Conservation (phyloP, 2,797 vertebrate genomes). For the Scyliorhinus canicula region DNA sequence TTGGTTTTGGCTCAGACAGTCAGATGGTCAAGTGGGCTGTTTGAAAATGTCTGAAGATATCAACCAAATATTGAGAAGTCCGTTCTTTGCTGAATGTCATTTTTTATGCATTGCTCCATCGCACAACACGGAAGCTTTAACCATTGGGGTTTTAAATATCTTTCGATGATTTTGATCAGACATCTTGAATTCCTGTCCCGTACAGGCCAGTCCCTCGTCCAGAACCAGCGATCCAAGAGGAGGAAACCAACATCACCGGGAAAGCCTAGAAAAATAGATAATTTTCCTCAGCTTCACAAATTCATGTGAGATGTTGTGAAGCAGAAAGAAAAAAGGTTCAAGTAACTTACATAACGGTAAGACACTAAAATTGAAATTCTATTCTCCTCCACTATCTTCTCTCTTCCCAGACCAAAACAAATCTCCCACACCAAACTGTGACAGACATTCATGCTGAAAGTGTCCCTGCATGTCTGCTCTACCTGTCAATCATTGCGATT, state of each 20-base stretch:
- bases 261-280: neutral
- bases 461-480: neutral
- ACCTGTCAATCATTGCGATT: neutral
- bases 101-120: neutral
- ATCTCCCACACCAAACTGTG: neutral
- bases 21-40: neutral
- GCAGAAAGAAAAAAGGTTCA: neutral
- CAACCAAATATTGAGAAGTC: neutral
- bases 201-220: neutral
- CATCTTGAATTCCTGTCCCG: neutral
- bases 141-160: neutral
- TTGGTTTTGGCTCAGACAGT: neutral
- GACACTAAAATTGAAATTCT: neutral
- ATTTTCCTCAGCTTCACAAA: neutral
- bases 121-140: neutral
- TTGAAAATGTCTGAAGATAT: neutral
- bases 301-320: neutral
- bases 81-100: neutral
- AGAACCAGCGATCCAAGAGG: neutral
- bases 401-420: neutral
- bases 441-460: neutral
- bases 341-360: neutral
- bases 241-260: neutral
- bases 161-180: neutral
- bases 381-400: neutral